Percentiles rank a stretch among this genome's conserved stretches.
Conservation (phyloP, 2,113 vertebrate genomes). For the Xerus inauris region DNA sequence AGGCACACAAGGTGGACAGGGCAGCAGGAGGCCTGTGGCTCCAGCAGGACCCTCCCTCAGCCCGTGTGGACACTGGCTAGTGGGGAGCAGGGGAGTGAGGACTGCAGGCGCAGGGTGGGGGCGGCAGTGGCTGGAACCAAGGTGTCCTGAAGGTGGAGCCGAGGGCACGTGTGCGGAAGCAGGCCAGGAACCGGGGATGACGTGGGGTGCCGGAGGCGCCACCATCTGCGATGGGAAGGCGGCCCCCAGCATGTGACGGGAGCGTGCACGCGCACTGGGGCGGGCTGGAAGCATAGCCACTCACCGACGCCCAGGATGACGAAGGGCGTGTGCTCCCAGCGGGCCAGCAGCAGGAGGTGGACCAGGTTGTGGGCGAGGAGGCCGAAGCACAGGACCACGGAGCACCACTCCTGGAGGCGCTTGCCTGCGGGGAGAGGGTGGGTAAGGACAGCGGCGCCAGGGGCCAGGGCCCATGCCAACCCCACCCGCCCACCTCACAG, state of each 20-base stretch:
- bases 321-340: slow-evolving; percentile 91
- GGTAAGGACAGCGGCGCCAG: not conserved
- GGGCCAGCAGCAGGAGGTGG: slow-evolving; percentile 93
- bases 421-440: slow-evolving; percentile 88
- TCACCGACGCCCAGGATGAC: slow-evolving; percentile 93
- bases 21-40: too few species aligned
- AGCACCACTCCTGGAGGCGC: slow-evolving; percentile 96
- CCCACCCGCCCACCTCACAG: not conserved
- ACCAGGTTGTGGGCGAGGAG: slow-evolving; percentile 95
- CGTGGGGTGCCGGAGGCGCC: not conserved
- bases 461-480: not conserved
- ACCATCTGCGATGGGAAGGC: fast-evolving
- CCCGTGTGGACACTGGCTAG: not conserved
- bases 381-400: slow-evolving; percentile 95
- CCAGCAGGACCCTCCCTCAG: not conserved
- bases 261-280: fast-evolving
- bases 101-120: fast-evolving
- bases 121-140: not conserved
- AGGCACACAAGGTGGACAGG: too few species aligned
- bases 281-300: slow-evolving; percentile 56
- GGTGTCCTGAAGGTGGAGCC: too few species aligned
- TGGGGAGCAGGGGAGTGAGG: not conserved
- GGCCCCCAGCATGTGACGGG: too few species aligned
- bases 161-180: too few species aligned
- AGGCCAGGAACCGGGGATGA: not conserved